Base-by-base conservation (phyloP, 2,888 invertebrate species). In the Agrilus mali region DNA sequence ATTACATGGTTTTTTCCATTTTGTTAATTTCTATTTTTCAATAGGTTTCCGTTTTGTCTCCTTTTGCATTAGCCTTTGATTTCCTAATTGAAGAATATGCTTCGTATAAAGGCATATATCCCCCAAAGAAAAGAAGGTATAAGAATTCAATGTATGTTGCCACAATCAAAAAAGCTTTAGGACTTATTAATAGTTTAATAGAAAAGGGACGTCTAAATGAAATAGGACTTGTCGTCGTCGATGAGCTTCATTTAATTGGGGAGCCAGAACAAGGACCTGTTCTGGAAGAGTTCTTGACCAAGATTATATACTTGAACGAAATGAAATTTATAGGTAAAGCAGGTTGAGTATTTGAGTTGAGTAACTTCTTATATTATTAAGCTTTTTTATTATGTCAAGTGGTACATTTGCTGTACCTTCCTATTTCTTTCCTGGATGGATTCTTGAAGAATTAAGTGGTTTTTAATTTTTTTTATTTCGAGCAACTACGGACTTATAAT, bases 51-150 rank as follows among this genome's bases (percentile, higher is more conserved):
- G 73, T 80, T 2, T 69, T 96, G 59, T 80, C 89, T 2, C 83
- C 87, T 15, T 89, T 96, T 71, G 93, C 90, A 3, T 73, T 93
- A 2, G 82, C 83, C 47, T 67, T 95, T 46, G 82, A 86, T 48
- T 96, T 97, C 61, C 67, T 90, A 48, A 78, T 96, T 0, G 96
- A 97, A 65, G 96, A 97, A 64, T 97, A 96, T 71, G 94, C 96
- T 0, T 90, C 82, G 0, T 86, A 86, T 37, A 92, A 87, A 64
- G 96, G 96, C 0, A 58, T 61, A 34, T 82, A 84, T 60, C 95
- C 95, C 0, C 82, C 84, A 1, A 80, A 80, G 56, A 80, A 86
- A 45, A 70, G 85, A 10, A 73, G 82, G 17, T 71, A 73, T 44
- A 85, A 85, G 59, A 80, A 80, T 53, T 83, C 85, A 32, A 74